Evolutionary conservation across 2,888 invertebrate species (phyloP).

Genomic region (Lumbricus terrestris): DNA sequence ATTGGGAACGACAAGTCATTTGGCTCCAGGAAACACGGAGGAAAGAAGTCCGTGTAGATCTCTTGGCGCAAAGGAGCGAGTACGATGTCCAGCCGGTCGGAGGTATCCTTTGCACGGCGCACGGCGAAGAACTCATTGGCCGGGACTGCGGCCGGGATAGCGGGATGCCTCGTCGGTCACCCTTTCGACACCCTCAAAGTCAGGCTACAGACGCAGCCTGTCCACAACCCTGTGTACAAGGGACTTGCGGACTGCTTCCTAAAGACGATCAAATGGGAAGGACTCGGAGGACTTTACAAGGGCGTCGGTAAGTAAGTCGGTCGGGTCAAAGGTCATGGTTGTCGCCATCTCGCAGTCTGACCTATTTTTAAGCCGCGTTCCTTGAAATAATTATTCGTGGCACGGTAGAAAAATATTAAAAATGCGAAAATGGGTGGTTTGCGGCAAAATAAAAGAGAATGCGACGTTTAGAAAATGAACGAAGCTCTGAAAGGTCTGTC

Average conservation of each 20-base stretch:
- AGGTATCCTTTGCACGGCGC: slow-evolving; percentile 27
- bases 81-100: slow-evolving; percentile 19
- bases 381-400: no score
- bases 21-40: not conserved
- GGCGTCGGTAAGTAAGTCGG: slow-evolving; percentile 18
- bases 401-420: no score
- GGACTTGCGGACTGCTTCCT: slow-evolving; percentile 41
- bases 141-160: slow-evolving; percentile 39
- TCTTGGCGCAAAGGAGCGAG: not conserved
- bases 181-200: slow-evolving; percentile 43
- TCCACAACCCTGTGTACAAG: slow-evolving; percentile 37
- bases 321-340: no score
- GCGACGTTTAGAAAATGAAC: no score
- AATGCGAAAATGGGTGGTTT: no score
- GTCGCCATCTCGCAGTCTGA: no score
- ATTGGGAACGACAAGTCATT: not conserved
- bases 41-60: not conserved
- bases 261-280: slow-evolving; percentile 42
- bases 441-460: no score
- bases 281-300: slow-evolving; percentile 41
- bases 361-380: no score
- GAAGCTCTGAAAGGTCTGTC: no score
- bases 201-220: slow-evolving; percentile 41
- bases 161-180: slow-evolving; percentile 38
- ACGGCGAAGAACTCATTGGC: slow-evolving; percentile 38